Evolutionary conservation across 2,797 vertebrate genomes (phyloP).

Genomic region (Emydoidea blandingii): DNA sequence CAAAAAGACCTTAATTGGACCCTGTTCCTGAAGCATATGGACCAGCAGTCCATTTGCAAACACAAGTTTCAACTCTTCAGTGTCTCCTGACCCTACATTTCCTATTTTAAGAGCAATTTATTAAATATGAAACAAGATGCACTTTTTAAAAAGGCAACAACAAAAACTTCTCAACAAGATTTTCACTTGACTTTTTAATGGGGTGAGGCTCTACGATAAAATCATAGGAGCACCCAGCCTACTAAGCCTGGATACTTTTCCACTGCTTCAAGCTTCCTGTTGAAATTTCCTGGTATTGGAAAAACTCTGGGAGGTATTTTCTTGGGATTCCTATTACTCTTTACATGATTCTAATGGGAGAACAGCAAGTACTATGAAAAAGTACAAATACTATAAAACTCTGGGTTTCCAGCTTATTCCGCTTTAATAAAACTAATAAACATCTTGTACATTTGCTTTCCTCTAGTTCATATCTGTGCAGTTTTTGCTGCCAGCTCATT

Average conservation of each 20-base stretch:
- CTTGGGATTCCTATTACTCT: background rate
- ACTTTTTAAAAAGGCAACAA: background rate
- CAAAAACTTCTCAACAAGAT: background rate
- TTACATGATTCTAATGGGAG: background rate
- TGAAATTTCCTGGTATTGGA: background rate
- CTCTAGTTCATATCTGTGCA: background rate
- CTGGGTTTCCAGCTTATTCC: background rate
- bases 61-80: background rate
- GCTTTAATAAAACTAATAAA: background rate
- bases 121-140: background rate
- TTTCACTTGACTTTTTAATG: background rate
- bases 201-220: background rate
- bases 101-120: background rate
- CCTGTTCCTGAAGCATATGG: background rate
- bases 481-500: background rate
- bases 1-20: background rate
- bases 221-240: background rate
- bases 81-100: background rate
- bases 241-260: background rate
- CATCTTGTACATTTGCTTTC: background rate
- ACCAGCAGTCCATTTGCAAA: background rate
- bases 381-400: background rate
- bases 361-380: rapidly evolving
- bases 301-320: background rate
- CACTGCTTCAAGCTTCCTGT: background rate